phyloP scores from a whole-genome alignment of 2,888 invertebrate species.

The Volucella inflata region DNA sequence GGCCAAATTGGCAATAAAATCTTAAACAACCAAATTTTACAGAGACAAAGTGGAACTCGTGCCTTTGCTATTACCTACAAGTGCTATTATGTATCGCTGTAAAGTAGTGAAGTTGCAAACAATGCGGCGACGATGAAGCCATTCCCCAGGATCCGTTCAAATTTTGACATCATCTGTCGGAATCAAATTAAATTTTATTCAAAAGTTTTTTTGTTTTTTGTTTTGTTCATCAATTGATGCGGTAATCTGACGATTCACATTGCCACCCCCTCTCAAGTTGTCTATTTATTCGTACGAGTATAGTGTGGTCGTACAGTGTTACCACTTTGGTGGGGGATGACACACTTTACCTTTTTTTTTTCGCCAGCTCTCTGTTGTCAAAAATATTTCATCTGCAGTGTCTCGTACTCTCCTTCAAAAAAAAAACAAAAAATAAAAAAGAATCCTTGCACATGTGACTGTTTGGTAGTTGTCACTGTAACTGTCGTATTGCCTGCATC shows the following conservation, averaged over 20 bases:
- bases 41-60: not conserved
- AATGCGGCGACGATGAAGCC: conserved; percentile 11
- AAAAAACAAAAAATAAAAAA: not conserved
- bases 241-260: conserved; percentile 46
- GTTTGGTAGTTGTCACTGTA: conserved; percentile 48
- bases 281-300: conserved; percentile 29
- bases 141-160: not conserved
- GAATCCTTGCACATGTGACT: not conserved
- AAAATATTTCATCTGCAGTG: conserved; percentile 72
- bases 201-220: conserved; percentile 66
- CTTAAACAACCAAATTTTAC: conserved; percentile 17
- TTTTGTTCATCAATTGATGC: conserved; percentile 65
- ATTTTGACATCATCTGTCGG: conserved; percentile 70
- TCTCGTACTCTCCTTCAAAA: conserved; percentile 26
- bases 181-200: conserved; percentile 73
- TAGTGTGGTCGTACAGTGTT: conserved; percentile 10
- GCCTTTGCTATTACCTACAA: too few species aligned
- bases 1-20: conserved; percentile 22
- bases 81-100: too few species aligned
- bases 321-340: conserved; percentile 22
- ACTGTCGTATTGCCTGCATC: conserved; percentile 4
- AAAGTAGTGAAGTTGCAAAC: conserved; percentile 22
- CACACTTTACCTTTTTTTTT: conserved; percentile 14
- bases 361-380: conserved; percentile 42
- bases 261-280: conserved; percentile 21